Conservation (phyloP, 2,888 invertebrate genomes). For the Scaptomyza caliginosa region DNA sequence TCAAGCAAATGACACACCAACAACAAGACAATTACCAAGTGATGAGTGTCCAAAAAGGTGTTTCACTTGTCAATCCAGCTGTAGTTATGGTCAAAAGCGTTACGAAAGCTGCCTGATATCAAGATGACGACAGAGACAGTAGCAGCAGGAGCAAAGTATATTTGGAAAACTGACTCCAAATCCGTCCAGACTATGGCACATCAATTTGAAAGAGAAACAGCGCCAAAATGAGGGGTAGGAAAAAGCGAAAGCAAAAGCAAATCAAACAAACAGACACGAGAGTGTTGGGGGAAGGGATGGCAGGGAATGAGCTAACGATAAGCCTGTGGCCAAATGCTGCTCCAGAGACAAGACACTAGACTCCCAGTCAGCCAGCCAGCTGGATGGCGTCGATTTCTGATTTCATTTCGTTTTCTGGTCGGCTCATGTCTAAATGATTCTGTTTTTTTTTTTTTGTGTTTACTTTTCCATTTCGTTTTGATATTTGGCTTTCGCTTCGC, state of each 20-base stretch:
- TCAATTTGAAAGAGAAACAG: conserved; percentile 31
- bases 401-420: conserved; percentile 55
- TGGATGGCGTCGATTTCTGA: conserved; percentile 56
- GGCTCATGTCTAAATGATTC: conserved; percentile 52
- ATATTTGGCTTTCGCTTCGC: conserved; percentile 50
- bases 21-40: conserved; percentile 26
- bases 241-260: conserved; percentile 33
- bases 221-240: conserved; percentile 25
- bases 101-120: conserved; percentile 20
- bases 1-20: conserved; percentile 7
- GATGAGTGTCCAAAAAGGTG: conserved; percentile 22
- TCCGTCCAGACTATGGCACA: conserved; percentile 20
- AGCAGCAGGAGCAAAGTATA: conserved; percentile 10
- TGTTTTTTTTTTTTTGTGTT: neutral
- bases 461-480: conserved; percentile 26
- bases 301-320: conserved; percentile 40
- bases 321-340: conserved; percentile 44
- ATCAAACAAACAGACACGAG: conserved; percentile 51
- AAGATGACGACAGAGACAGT: conserved; percentile 28
- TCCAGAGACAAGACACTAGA: conserved; percentile 42
- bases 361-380: neutral
- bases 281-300: conserved; percentile 2
- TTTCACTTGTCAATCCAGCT: conserved; percentile 14
- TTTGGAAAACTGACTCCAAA: neutral
- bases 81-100: conserved; percentile 1